Evolutionary conservation across 2,113 vertebrate species (phyloP), one percentile per base, ranked within the genome.

Genomic region (Pseudorasbora parva): DNA sequence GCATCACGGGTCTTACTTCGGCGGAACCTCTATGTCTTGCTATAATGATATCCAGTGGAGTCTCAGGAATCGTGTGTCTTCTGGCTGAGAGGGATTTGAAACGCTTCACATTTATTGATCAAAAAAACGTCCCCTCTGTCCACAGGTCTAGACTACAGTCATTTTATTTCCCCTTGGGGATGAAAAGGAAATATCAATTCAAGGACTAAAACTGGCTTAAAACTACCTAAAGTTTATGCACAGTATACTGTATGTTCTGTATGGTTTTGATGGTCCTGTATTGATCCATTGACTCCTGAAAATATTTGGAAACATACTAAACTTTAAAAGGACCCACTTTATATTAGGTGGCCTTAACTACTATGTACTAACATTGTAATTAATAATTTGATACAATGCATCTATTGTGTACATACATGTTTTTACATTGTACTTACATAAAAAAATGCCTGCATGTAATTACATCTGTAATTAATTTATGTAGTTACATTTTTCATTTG

Each of bases 31-130:
- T 37, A 0, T 33, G 60, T 69, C 54, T 47, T 54, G 19, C 10
- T 37, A 2, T 77, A n/a, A 59, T 51, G 47, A 14, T 69, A 23
- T 81, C 62, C 43, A 68, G 78, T 41, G 4, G 45, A 30, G 27
- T 81, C 45, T 68, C 43, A 54, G 25, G 17, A 51, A 8, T 4
- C 10, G 15, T 2, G 1, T 41, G 78, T 81, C 64, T 30, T 69
- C 45, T 81, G 78, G 10, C 78, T 56, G 8, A 17, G 1, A 21
- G 47, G 17, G 10, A 56, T 81, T 81, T 69, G 45, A 81, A 81
- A 64, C 25, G 9, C 41, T 79, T 66, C 41, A n/a, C 57, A 64
- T 79, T 64, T 79, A 79, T 79, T 79, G 77, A 79, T 79, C 23
- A 66, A 59, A 66, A 59, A 64, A 64, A 79, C 2, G 56, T 78